phyloP scores from a whole-genome alignment of 2,797 vertebrate species.

The Antrozous pallidus region DNA sequence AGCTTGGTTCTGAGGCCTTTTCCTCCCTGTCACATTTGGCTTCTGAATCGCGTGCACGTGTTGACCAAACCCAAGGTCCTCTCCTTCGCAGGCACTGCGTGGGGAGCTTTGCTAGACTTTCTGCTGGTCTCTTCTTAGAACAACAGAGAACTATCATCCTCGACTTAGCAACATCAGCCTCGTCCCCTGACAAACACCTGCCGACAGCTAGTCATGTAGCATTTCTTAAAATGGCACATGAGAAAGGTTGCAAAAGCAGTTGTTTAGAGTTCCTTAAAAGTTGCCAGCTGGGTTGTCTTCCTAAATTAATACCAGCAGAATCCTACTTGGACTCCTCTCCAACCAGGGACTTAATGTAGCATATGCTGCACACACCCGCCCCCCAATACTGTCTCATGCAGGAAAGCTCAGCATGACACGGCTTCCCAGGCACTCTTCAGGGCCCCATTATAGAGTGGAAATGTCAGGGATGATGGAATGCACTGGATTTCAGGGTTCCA shows the following conservation, averaged over 20 bases:
- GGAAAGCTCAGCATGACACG: neutral
- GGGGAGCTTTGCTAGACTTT: neutral
- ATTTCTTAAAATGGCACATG: neutral
- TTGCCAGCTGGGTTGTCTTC: neutral
- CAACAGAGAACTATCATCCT: neutral
- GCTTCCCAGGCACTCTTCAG: neutral
- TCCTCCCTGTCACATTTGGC: neutral
- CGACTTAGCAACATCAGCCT: neutral
- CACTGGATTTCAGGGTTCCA: neutral
- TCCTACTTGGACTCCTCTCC: neutral
- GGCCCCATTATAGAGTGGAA: neutral
- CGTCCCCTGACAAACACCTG: neutral
- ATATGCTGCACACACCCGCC: neutral
- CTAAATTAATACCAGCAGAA: neutral
- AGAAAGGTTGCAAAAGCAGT: neutral
- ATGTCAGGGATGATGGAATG: neutral
- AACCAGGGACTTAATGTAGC: neutral
- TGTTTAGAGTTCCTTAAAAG: neutral
- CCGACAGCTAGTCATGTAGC: neutral
- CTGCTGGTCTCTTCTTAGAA: neutral
- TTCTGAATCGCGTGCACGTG: neutral
- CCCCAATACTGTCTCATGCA: neutral
- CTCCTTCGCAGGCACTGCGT: neutral
- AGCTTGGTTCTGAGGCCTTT: neutral
- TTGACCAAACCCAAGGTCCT: neutral